Conservation (phyloP, 2,888 invertebrate genomes). For the Trachelus stipa region DNA sequence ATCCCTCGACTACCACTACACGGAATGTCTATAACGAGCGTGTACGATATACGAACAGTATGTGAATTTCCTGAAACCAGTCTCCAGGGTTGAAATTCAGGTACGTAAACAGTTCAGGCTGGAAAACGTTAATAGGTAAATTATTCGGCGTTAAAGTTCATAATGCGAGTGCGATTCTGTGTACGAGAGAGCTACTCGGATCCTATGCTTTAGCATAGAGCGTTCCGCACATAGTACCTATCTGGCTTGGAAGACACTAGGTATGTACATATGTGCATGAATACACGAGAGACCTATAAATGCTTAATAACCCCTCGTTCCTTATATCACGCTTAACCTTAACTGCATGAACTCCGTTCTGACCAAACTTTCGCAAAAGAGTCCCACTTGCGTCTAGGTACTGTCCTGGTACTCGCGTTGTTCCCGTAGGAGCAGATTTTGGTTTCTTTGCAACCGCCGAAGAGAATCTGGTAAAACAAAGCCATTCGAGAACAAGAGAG, state of each 20-base stretch:
- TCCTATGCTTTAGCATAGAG: constrained; percentile 57
- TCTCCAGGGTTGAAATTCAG: background rate
- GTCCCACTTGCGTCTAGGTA: background rate
- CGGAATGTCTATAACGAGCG: background rate
- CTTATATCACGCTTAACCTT: constrained; percentile 51
- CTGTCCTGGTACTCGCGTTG: background rate
- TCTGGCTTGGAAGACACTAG: constrained; percentile 20
- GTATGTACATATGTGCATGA: constrained; percentile 18
- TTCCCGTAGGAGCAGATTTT: background rate
- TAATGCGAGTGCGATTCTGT: constrained; percentile 62
- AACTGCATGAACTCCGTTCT: constrained; percentile 6
- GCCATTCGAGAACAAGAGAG: background rate
- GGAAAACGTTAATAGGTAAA: constrained; percentile 58
- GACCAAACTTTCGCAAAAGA: background rate
- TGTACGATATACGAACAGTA: background rate
- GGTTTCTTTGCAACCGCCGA: background rate
- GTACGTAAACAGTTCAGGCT: constrained; percentile 22
- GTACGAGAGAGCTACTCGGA: constrained; percentile 56
- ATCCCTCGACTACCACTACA: background rate
- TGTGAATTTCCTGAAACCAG: background rate
- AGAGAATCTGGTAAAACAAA: background rate
- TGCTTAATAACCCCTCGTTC: constrained; percentile 60
- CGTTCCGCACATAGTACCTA: constrained; percentile 32
- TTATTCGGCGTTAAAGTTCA: constrained; percentile 61
- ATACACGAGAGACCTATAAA: constrained; percentile 59